These are phyloP conservation scores for Eunapius fragilis DNA, from an alignment of 37 sponge, comb jelly and placozoan species.

Conservation along the genomic window DNA sequence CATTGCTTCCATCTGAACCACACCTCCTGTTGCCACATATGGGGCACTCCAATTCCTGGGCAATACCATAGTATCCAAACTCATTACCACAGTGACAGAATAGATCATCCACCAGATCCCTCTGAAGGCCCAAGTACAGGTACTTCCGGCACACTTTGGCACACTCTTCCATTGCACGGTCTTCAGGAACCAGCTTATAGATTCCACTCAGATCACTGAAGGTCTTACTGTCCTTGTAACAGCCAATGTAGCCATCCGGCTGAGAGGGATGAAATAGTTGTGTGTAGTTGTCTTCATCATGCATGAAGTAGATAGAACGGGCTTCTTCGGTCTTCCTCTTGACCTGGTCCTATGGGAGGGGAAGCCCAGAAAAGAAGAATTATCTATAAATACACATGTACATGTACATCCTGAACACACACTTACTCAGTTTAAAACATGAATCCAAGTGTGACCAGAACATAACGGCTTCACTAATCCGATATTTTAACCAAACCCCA, in stretches of 20 bases:
- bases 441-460: too few relatives aligned
- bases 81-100: constrained; percentile 3
- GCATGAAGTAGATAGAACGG: not conserved
- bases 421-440: too few relatives aligned
- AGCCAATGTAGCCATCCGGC: not conserved
- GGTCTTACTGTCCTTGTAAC: not conserved
- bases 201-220: not conserved
- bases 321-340: constrained; percentile 25
- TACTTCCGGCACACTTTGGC: not conserved
- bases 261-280: not conserved
- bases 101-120: not conserved
- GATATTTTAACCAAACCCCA: too few relatives aligned
- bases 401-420: too few relatives aligned
- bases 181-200: not conserved
- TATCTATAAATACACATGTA: too few relatives aligned
- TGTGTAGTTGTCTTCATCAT: constrained; percentile 1
- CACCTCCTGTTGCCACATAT: not conserved
- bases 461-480: too few relatives aligned
- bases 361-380: too few relatives aligned
- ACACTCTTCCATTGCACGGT: not conserved
- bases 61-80: constrained; percentile 2
- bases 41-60: not conserved
- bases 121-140: not conserved
- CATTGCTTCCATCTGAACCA: not conserved
- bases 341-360: constrained; percentile 7